Percentiles rank a stretch among this genome's conserved stretches.
Evolutionary conservation across 1,140 invertebrate genomes (phyloP).

Genomic region (Drosophila biarmipes): DNA sequence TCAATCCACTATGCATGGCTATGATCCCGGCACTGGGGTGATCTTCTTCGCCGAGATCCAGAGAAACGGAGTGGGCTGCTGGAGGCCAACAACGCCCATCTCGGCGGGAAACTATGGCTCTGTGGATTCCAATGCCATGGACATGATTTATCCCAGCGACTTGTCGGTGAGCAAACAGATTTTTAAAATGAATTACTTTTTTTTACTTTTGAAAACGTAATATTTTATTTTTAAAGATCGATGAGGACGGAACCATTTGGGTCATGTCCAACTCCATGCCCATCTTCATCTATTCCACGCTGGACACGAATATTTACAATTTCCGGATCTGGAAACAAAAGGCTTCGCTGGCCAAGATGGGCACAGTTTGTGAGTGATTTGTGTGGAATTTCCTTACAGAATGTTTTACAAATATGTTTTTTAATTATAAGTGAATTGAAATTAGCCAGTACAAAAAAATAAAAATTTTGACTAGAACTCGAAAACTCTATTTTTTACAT

Average conservation of each 20-base stretch:
- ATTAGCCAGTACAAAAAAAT: not conserved
- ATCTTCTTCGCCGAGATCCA: constrained; percentile 89
- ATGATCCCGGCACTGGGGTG: constrained; percentile 86
- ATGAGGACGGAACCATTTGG: constrained; percentile 86
- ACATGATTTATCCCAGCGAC: constrained; percentile 88
- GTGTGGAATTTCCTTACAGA: constrained; percentile 53
- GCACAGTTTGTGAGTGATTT: constrained; percentile 72
- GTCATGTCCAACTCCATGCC: constrained; percentile 87
- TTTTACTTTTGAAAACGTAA: not conserved
- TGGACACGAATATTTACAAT: constrained; percentile 86
- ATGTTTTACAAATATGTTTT: not conserved
- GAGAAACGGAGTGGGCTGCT: constrained; percentile 88
- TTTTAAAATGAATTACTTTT: not conserved
- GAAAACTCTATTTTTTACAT: not conserved
- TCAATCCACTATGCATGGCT: constrained; percentile 87
- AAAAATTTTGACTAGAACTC: not conserved
- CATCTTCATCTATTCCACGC: constrained; percentile 86
- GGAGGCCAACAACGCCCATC: constrained; percentile 87
- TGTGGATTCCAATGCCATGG: constrained; percentile 86
- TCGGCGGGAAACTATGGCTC: constrained; percentile 86
- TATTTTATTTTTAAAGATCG: constrained; percentile 80
- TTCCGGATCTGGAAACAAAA: constrained; percentile 86
- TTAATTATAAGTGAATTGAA: not conserved
- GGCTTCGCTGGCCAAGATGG: constrained; percentile 52
- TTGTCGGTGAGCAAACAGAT: constrained; percentile 62